Conservation (phyloP, 2,797 vertebrate genomes). For the Catamblyrhynchus diadema region DNA sequence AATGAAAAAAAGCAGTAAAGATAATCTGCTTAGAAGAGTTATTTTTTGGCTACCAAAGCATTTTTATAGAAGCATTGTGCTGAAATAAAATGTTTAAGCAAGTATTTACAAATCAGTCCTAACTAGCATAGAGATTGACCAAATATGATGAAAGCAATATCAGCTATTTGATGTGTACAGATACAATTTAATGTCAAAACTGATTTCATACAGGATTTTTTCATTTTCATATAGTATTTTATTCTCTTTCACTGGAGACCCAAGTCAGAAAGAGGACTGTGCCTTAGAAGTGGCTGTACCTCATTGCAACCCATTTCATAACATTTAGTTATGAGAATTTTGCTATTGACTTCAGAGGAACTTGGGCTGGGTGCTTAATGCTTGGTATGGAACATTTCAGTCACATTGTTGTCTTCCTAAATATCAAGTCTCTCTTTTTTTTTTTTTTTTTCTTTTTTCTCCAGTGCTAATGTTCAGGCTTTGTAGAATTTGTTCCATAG, state of each 20-base stretch:
- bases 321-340: not conserved
- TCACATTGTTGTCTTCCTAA: not conserved
- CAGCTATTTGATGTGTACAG: not conserved
- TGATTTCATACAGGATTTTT: not conserved
- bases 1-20: not conserved
- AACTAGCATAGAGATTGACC: not conserved
- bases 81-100: not conserved
- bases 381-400: not conserved
- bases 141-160: not conserved
- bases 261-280: not conserved
- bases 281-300: not conserved
- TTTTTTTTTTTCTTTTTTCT: rapidly evolving
- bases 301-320: not conserved
- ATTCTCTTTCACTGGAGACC: not conserved
- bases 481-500: not conserved
- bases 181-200: not conserved
- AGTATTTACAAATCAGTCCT: not conserved
- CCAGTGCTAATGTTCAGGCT: not conserved
- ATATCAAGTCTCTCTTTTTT: not conserved
- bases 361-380: not conserved
- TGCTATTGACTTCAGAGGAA: not conserved
- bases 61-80: not conserved
- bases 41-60: not conserved
- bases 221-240: not conserved
- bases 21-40: not conserved